These are phyloP conservation scores for Magallana angulata DNA, from an alignment of 1,140 invertebrate species.

Conservation along the genomic window DNA sequence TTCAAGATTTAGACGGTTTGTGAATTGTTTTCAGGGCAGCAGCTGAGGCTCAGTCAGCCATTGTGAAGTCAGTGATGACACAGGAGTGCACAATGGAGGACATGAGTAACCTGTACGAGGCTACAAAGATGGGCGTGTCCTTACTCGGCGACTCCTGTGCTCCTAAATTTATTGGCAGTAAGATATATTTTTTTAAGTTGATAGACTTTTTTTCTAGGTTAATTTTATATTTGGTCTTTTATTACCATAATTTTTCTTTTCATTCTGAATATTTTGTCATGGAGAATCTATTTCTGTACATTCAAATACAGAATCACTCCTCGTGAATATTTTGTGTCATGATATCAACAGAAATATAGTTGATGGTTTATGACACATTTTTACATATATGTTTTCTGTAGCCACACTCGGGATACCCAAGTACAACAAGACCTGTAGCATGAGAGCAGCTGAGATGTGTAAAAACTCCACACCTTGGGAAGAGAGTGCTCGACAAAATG, in stretches of 20 bases:
- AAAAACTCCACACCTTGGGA: neutral
- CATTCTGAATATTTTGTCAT: too few species aligned
- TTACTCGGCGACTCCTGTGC: constrained; percentile 41
- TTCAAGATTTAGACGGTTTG: too few species aligned
- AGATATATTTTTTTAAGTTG: neutral
- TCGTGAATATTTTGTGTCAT: too few species aligned
- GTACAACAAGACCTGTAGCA: constrained; percentile 37
- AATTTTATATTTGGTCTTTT: too few species aligned
- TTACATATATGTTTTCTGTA: neutral
- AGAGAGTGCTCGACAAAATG: neutral
- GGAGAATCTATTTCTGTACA: too few species aligned
- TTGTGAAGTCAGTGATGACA: neutral
- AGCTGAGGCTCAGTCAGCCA: neutral
- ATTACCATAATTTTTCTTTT: too few species aligned
- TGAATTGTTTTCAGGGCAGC: constrained; percentile 19
- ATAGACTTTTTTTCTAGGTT: too few species aligned
- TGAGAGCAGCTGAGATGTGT: constrained; percentile 34
- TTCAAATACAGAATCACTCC: too few species aligned
- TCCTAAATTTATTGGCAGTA: neutral
- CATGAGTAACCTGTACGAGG: neutral
- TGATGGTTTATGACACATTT: too few species aligned
- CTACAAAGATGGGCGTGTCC: neutral
- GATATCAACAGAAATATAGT: too few species aligned
- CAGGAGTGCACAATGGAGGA: constrained; percentile 47
- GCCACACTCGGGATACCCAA: neutral